Percentiles rank a stretch among this genome's conserved stretches.
Evolutionary conservation across 2,113 vertebrate species (phyloP).

Genomic region (Serilophus lunatus): DNA sequence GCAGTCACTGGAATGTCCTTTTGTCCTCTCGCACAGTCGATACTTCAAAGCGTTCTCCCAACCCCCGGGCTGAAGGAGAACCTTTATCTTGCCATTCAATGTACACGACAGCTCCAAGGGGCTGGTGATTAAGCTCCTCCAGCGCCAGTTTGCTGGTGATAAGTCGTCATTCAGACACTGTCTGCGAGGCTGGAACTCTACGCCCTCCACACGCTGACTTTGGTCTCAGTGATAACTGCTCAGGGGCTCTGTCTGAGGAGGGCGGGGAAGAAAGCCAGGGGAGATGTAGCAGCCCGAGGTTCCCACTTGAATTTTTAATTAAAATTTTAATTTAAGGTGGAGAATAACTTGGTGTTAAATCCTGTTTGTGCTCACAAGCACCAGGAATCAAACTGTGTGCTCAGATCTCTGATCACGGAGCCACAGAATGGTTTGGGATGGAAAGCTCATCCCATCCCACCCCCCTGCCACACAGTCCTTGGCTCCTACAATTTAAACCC

Average conservation of each 20-base stretch:
- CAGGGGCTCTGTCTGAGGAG: neutral
- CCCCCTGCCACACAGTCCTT: neutral
- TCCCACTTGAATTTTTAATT: neutral
- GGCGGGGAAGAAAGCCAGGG: accelerated
- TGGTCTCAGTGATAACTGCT: neutral
- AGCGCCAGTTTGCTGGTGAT: neutral
- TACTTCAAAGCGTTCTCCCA: neutral
- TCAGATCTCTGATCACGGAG: neutral
- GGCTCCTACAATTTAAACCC: neutral
- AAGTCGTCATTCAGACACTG: neutral
- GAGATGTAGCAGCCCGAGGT: neutral
- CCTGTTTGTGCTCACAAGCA: neutral
- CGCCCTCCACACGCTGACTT: neutral
- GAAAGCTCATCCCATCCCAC: too few species aligned
- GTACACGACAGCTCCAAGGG: neutral
- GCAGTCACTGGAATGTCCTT: neutral
- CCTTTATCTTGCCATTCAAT: neutral
- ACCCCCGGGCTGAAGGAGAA: accelerated
- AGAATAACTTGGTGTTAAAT: neutral
- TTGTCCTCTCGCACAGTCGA: neutral
- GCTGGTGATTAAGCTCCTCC: neutral
- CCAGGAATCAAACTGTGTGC: neutral
- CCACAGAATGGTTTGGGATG: neutral
- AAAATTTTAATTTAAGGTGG: neutral
- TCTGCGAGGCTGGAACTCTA: neutral